Base-by-base conservation (phyloP, 2,797 vertebrate genomes). In the Rhinogobio ventralis region DNA sequence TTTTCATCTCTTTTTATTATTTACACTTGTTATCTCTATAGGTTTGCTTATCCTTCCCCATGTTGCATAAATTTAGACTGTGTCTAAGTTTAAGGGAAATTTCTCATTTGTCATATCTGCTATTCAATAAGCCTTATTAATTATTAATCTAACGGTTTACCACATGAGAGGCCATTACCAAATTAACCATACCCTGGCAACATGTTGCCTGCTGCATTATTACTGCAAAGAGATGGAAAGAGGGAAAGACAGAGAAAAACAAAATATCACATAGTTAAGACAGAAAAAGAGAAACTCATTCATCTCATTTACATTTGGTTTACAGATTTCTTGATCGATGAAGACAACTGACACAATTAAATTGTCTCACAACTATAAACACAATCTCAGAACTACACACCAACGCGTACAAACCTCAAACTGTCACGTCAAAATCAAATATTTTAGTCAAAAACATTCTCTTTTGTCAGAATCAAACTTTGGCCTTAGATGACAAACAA, bases 181-280 rank as follows among this genome's bases (percentile, higher is more conserved):
- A 87, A 88, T 87, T 85, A 89, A 72, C 71, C 42, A 7, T 89
- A 82, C 75, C 82, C 51, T 80, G 66, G 81, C 85, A 89, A 85
- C 85, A 79, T 87, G 83, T 77, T 78, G 53, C 75, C 69, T 85
- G 64, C 81, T 60, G 49, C 64, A 55, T 69, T 42, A 68, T 71
- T 78, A 73, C 57, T 64, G 23, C 17, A 81, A 73, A 15, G 39
- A 51, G 23, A 87, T 23, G 30, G 57, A 64, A 42, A 69, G 51
- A 83, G n/a, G 19, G 33, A 39, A 64, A 75, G 57, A 74, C 51
- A 60, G 45, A 68, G n/a, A 85, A 39, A 69, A 45, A 77, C 49
- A 71, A 30, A 62, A 28, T 42, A 25, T 36, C 25, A 33, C 5
- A 36, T 14, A 20, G 66, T 45, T 39, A 30, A 30, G 13, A 14